Evolutionary conservation across 2,797 vertebrate genomes (phyloP), one percentile per base, ranked within the genome.

Genomic region (Podarcis siculus): DNA sequence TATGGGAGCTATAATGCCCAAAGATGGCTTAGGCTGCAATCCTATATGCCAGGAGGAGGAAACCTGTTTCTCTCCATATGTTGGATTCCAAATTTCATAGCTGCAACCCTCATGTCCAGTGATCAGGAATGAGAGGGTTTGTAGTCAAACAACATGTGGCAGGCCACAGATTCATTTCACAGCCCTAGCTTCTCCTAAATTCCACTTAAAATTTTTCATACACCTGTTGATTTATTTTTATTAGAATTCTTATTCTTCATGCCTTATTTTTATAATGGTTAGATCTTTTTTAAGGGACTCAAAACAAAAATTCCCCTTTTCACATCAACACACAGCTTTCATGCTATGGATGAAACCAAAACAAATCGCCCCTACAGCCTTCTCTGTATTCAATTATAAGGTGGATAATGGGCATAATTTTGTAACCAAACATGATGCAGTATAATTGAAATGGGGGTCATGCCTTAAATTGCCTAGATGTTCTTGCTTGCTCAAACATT

Each of bases 391-490:
- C 71, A 94, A 1, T 9, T 90, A 86, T 79, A n/a, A 89, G 0
- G 9, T 88, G 79, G 87, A 86, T 92, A 89, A 85, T 89, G 90
- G 89, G 91, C 75, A 90, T 79, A 75, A 87, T 91, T 85, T 94
- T 90, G 75, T 90, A 84, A 91, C 91, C 91, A 86, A 89, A 89
- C 86, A 35, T n/a, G 1, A 86, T 93, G 85, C 37, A 75, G 81
- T 86, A 69, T 89, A 49, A 87, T 89, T 93, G 89, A 45, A 78
- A 73, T 75, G 27, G 84, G 91, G 93, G 94, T 92, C 37, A 86
- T 88, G 83, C 89, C 92, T 90, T 95, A 94, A 89, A 92, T 93
- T 95, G 91, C 87, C 77, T 94, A 89, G 90, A 90, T 92, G 81
- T 92, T 72, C 73, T 90, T 90, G 77, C 91, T 90, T 78, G 49